Evolutionary conservation across 2,888 invertebrate genomes (phyloP).

Genomic region (Pterobdella sp.): DNA sequence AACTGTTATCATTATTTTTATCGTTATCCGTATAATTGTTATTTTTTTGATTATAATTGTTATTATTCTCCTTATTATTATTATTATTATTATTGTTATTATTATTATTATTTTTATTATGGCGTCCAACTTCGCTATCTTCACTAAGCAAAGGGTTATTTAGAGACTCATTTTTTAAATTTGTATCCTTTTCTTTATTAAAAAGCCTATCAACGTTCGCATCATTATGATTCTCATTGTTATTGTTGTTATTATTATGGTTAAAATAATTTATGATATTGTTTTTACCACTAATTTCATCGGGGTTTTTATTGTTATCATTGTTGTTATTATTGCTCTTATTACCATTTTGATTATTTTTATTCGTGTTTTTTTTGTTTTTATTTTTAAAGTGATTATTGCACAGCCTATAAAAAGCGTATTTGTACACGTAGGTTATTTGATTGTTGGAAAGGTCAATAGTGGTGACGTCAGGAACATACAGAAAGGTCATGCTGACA

Average conservation of each 20-base stretch:
- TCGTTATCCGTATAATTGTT: not conserved
- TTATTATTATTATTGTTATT: not conserved
- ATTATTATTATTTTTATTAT: not conserved
- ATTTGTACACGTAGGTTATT: slow-evolving; percentile 36
- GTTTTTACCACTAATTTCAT: not conserved
- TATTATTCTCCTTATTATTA: not conserved
- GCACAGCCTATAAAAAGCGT: slow-evolving; percentile 37
- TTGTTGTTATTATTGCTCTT: not conserved
- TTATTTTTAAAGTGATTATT: slow-evolving; percentile 6
- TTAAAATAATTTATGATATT: not conserved
- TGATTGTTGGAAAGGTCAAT: slow-evolving; percentile 35
- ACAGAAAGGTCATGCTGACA: slow-evolving; percentile 38
- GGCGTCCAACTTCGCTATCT: too few relatives aligned
- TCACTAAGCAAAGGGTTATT: too few relatives aligned
- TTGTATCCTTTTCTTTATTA: not conserved
- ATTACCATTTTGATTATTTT: not conserved
- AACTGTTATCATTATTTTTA: not conserved
- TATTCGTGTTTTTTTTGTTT: not conserved
- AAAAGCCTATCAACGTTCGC: not conserved
- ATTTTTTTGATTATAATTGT: not conserved
- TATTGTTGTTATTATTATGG: not conserved
- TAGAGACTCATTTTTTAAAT: not conserved
- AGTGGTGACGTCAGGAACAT: slow-evolving; percentile 31
- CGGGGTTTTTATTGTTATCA: not conserved
- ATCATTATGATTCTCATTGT: not conserved